A percentile compares a stretch with the other conserved stretches of the same genome.
Conservation (phyloP, 2,888 invertebrate genomes). For the Unio delphinus region DNA sequence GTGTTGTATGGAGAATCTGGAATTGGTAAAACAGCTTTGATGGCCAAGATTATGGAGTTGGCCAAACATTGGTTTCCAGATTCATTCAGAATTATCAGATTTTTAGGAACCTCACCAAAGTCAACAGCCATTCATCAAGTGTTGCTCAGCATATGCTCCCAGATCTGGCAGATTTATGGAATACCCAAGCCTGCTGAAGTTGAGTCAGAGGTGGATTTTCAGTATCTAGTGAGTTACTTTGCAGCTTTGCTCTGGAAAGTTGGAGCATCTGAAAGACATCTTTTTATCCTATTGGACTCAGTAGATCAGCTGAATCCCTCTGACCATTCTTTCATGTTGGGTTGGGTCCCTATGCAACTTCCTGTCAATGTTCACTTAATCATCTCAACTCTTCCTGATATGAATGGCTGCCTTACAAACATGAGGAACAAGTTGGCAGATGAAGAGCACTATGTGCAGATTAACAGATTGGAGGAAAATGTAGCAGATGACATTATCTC, state of each 20-base stretch:
- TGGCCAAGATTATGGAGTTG: constrained; percentile 49
- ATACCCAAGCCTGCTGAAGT: constrained; percentile 31
- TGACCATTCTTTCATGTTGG: constrained; percentile 51
- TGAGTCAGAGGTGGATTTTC: constrained; percentile 48
- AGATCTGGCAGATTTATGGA: constrained; percentile 49
- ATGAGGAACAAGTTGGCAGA: constrained; percentile 23
- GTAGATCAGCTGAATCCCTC: constrained; percentile 52
- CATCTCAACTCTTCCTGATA: constrained; percentile 47
- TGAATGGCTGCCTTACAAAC: constrained; percentile 40
- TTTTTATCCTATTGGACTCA: constrained; percentile 60
- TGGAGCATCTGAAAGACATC: constrained; percentile 35
- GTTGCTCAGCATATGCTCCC: constrained; percentile 45
- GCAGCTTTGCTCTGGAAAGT: constrained; percentile 50
- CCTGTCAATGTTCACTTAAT: constrained; percentile 53
- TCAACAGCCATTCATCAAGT: constrained; percentile 43
- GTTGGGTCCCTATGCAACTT: constrained; percentile 54
- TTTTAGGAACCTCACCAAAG: constrained; percentile 55
- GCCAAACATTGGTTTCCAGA: constrained; percentile 44
- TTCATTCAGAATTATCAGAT: constrained; percentile 48
- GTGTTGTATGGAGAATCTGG: constrained; percentile 57
- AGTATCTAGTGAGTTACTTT: constrained; percentile 50
- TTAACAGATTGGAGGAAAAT: constrained; percentile 30
- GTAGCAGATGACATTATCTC: constrained; percentile 41
- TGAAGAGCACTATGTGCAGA: constrained; percentile 40
- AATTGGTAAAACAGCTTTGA: constrained; percentile 60